phyloP scores from a whole-genome alignment of 2,797 vertebrate species.

The Sebastes miniatus region DNA sequence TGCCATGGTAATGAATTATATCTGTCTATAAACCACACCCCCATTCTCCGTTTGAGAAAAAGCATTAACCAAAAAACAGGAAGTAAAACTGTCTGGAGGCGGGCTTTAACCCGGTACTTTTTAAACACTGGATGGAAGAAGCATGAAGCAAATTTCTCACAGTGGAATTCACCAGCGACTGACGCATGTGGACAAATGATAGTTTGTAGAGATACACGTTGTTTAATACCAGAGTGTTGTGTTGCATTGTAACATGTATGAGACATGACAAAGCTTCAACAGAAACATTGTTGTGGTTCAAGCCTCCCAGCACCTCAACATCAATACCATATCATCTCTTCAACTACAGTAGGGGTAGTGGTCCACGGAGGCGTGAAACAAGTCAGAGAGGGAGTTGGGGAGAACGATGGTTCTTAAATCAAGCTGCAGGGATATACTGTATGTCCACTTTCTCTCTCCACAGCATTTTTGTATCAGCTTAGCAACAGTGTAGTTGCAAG shows the following conservation, averaged over 20 bases:
- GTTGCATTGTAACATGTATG: background rate
- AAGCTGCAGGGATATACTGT: background rate
- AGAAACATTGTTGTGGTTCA: background rate
- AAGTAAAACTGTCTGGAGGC: too few relatives aligned
- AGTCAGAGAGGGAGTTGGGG: background rate
- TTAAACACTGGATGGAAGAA: background rate
- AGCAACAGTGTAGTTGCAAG: background rate
- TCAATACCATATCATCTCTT: background rate
- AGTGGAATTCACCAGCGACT: background rate
- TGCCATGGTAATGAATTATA: too few relatives aligned
- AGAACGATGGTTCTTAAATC: background rate
- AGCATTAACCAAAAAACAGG: too few relatives aligned
- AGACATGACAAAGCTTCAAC: background rate
- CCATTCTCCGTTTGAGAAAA: too few relatives aligned
- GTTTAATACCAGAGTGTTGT: background rate
- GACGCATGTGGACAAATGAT: background rate
- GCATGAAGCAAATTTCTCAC: background rate
- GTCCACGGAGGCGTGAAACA: background rate
- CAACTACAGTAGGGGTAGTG: background rate
- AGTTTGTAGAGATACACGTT: background rate
- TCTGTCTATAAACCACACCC: too few relatives aligned
- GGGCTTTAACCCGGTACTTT: background rate
- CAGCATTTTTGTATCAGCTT: background rate
- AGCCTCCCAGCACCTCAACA: background rate
- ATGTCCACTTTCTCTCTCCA: background rate